Base-by-base conservation (phyloP, 2,888 invertebrate species). In the Dioctria linearis region DNA sequence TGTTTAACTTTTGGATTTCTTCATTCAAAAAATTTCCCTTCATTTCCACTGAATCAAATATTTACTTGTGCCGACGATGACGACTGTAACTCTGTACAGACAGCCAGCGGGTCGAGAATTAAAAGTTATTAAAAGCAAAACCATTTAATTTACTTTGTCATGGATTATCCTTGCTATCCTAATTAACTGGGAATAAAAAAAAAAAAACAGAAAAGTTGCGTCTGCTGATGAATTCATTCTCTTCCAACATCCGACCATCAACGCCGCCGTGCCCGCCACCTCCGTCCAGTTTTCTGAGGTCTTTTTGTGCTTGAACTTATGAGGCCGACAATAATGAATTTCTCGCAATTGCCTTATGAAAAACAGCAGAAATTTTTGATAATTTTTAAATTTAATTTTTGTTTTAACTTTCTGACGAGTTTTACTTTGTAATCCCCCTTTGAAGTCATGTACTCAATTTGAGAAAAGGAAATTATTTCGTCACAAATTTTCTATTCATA, bases 131-230 rank as follows among this genome's bases (percentile, higher is more conserved):
- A 76, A 76, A 76, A 76, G 63, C 76, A 57, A 76, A 76, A 76
- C 76, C 76, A 76, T 76, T 63, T 76, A 67, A 78, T 78, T 78
- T 78, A 78, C 66, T 78, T 65, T 78, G 78, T 78, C 65, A 78
- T 67, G 78, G 66, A 78, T 78, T 66, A 78, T 78, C 57, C 78
- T 71, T 66, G 57, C 78, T 54, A 67, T 78, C 66, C 78, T 78
- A 78, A 78, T 78, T 78, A 78, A 78, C 66, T 78, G 67, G 57
- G 57, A 25, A 25, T 25, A 25, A 25, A 25, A 25, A 25, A 25
- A n/a, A 25, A 25, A 1, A 25, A 0, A 25, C 25, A 1, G 25
- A 67, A 67, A 63, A 46, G 46, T 49, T 61, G 43, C n/a, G 57
- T 39, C 76, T 63, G 76, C 49, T 5, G 5, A 40, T 9, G 25